These are phyloP conservation scores for Manis pentadactyla DNA, from an alignment of 2,797 vertebrate genomes.

Conservation along the genomic window DNA sequence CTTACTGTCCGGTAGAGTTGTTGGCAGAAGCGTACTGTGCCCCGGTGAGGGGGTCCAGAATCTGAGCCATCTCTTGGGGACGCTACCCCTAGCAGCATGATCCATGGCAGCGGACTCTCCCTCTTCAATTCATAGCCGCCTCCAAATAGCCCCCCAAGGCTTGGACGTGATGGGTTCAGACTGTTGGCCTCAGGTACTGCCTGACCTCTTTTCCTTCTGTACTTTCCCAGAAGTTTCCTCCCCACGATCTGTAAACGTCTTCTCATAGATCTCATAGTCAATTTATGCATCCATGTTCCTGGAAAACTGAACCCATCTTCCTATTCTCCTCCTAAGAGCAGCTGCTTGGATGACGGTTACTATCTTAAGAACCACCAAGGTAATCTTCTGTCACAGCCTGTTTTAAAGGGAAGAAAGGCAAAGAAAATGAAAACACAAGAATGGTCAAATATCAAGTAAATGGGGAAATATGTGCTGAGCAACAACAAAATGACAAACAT, in stretches of 20 bases:
- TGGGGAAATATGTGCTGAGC: constrained; percentile 11
- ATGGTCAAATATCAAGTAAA: not conserved
- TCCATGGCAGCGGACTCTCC: not conserved
- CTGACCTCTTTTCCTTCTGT: not conserved
- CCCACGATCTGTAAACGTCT: not conserved
- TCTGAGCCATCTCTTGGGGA: not conserved
- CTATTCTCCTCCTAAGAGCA: not conserved
- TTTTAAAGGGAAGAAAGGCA: constrained; percentile 43
- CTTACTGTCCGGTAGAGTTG: not conserved
- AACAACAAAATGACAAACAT: not conserved
- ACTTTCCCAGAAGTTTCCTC: not conserved
- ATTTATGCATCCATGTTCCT: not conserved
- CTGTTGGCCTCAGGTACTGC: not conserved
- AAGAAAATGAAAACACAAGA: not conserved
- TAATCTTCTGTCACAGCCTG: constrained; percentile 3
- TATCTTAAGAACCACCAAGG: not conserved
- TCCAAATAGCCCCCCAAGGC: not conserved
- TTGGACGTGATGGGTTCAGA: not conserved
- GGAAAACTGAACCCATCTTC: not conserved
- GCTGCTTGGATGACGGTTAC: not conserved
- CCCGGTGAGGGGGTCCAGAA: not conserved
- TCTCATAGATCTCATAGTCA: not conserved
- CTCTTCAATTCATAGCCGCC: not conserved
- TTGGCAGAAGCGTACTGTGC: not conserved
- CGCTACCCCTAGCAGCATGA: not conserved